Evolutionary conservation across 2,797 vertebrate species (phyloP).

Genomic region (Trachurus trachurus): DNA sequence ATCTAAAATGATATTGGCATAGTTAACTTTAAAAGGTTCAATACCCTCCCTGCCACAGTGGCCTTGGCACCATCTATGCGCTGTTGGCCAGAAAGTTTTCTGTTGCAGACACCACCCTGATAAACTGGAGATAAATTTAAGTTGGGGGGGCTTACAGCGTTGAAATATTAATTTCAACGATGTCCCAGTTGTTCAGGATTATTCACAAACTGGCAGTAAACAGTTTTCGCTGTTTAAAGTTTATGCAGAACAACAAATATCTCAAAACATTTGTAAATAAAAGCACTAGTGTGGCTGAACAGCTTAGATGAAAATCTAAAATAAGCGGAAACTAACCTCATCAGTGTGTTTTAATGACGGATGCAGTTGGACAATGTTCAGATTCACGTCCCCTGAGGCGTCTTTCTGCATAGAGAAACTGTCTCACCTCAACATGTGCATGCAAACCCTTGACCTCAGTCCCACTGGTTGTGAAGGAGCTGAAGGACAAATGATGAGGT

Average conservation of each 20-base stretch:
- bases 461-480: conserved; percentile 13
- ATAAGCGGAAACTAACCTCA: neutral
- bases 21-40: neutral
- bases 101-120: neutral
- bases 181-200: neutral
- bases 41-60: neutral
- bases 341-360: neutral
- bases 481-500: conserved; percentile 23
- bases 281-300: neutral
- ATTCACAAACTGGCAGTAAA: neutral
- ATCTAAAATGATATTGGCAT: neutral
- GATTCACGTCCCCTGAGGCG: conserved; percentile 1
- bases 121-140: neutral
- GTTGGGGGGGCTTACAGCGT: neutral
- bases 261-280: neutral
- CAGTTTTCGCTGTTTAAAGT: neutral
- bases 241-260: neutral
- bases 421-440: conserved; percentile 1
- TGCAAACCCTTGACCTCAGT: neutral
- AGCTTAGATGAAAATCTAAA: neutral
- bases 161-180: neutral
- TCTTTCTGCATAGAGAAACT: conserved; percentile 16
- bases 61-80: neutral
- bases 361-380: neutral
- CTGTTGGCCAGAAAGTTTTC: neutral